phyloP scores from a whole-genome alignment of 2,888 invertebrate species.

The Drosophila niveifrons region DNA sequence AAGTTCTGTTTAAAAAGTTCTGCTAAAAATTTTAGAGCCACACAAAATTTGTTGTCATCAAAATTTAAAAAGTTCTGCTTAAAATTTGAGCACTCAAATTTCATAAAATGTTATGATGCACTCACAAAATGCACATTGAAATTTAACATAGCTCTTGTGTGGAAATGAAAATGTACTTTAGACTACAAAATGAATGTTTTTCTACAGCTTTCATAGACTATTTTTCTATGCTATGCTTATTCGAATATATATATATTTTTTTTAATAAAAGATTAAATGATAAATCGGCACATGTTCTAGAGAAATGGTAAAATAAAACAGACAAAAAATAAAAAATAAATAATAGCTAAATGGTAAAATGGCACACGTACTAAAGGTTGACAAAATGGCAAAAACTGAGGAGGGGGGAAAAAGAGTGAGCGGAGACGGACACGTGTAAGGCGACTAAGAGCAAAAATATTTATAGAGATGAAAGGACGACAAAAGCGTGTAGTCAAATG shows the following conservation, averaged over 20 bases:
- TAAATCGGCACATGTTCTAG: constrained; percentile 1
- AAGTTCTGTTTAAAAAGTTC: no score
- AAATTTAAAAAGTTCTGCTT: no score
- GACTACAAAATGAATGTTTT: not conserved
- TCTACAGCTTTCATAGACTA: not conserved
- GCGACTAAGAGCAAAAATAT: constrained; percentile 57
- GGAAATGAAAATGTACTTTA: not conserved
- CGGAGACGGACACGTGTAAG: constrained; percentile 49
- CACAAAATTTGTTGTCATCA: no score
- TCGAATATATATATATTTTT: not conserved
- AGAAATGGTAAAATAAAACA: not conserved
- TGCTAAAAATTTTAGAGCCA: no score
- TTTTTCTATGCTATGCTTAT: not conserved
- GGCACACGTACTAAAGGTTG: constrained; percentile 24
- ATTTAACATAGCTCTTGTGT: not conserved
- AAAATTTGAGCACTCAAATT: no score
- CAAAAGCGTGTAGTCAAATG: constrained; percentile 70
- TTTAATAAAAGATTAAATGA: constrained; percentile 11
- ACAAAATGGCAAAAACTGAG: constrained; percentile 4
- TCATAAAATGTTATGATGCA: no score
- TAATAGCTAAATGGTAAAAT: constrained; percentile 34
- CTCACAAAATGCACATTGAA: no score
- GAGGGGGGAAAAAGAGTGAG: not conserved
- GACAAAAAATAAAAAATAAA: constrained; percentile 3
- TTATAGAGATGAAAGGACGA: constrained; percentile 57